phyloP scores from a whole-genome alignment of 2,797 vertebrate species.

The Zalophus californianus region DNA sequence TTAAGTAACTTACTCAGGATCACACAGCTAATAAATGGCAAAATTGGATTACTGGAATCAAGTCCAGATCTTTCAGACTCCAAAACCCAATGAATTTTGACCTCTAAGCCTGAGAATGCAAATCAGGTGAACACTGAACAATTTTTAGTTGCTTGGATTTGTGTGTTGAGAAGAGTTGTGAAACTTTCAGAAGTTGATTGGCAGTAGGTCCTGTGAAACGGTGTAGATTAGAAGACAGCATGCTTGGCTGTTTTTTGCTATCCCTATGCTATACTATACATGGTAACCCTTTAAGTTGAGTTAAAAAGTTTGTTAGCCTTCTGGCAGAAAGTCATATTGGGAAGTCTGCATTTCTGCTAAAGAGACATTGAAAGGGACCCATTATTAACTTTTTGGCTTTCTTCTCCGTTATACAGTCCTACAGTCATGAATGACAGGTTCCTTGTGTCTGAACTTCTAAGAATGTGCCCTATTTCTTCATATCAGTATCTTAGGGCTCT shows the following conservation, averaged over 20 bases:
- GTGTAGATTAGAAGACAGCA: not conserved
- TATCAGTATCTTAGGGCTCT: not conserved
- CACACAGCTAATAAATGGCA: not conserved
- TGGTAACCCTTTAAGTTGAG: not conserved
- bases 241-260: not conserved
- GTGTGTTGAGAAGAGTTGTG: not conserved
- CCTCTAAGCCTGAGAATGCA: not conserved
- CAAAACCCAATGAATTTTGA: conserved; percentile 44
- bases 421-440: not conserved
- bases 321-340: not conserved
- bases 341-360: conserved; percentile 31
- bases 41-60: conserved; percentile 38
- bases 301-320: not conserved
- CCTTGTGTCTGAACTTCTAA: not conserved
- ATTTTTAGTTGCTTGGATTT: not conserved
- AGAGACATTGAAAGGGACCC: not conserved
- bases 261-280: not conserved
- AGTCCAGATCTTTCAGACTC: not conserved
- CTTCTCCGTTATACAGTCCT: conserved; percentile 1
- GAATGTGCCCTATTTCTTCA: not conserved
- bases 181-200: conserved; percentile 8
- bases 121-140: not conserved
- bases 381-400: not conserved
- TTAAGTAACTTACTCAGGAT: conserved; percentile 37
- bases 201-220: not conserved